phyloP scores from a whole-genome alignment of 2,113 vertebrate species.

The Chlamydotis undulata region DNA sequence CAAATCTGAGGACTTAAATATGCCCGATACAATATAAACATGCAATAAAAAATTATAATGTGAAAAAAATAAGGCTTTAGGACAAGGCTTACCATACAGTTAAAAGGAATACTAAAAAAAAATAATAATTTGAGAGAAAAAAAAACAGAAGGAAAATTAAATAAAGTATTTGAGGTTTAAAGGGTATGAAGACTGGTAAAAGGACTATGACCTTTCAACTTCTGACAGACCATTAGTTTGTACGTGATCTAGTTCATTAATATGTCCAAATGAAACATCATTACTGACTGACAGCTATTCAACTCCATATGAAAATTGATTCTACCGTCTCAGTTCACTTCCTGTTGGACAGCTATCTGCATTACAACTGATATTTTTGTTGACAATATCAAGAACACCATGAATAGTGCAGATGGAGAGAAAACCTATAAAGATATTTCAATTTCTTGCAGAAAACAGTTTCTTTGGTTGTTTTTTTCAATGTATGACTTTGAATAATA shows the following conservation, averaged over 20 bases:
- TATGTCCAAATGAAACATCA: background rate
- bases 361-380: background rate
- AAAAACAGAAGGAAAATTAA: background rate
- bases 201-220: background rate
- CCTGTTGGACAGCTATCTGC: background rate
- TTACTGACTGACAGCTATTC: background rate
- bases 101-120: background rate
- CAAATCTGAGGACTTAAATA: background rate
- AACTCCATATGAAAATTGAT: slow-evolving; percentile 8
- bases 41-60: background rate
- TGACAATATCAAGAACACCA: background rate
- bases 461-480: background rate
- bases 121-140: background rate
- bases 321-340: background rate
- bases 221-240: background rate
- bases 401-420: background rate
- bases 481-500: background rate
- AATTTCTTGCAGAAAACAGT: background rate
- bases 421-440: background rate
- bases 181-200: background rate
- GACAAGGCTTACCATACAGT: background rate
- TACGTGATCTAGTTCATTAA: background rate
- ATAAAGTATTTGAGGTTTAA: background rate
- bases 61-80: background rate
- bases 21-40: background rate